These are phyloP conservation scores for Agonum fuliginosum DNA, from an alignment of 2,888 invertebrate genomes.

Conservation along the genomic window DNA sequence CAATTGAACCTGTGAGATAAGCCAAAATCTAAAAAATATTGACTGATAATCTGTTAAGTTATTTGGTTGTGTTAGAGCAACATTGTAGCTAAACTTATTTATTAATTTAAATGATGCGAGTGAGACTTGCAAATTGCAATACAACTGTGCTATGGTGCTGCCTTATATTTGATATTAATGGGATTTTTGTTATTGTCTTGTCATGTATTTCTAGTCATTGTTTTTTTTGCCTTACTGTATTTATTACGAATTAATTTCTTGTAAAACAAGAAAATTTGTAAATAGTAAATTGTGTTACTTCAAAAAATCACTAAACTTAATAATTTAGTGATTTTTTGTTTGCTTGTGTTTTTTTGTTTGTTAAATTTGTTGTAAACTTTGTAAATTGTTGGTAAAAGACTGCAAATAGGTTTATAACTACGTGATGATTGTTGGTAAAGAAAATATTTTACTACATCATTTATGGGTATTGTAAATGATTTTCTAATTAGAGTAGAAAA, in stretches of 20 bases:
- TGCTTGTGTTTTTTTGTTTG: slow-evolving; percentile 12
- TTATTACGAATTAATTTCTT: slow-evolving; percentile 5
- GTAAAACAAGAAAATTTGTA: not conserved
- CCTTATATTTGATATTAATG: slow-evolving; percentile 46
- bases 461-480: slow-evolving; percentile 40
- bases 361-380: slow-evolving; percentile 44
- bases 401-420: slow-evolving; percentile 49
- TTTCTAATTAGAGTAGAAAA: slow-evolving; percentile 36
- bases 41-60: slow-evolving; percentile 23
- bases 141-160: slow-evolving; percentile 52
- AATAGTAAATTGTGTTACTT: not conserved
- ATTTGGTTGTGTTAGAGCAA: not conserved
- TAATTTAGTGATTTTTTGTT: not conserved
- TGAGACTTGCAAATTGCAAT: slow-evolving; percentile 24
- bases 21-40: slow-evolving; percentile 13
- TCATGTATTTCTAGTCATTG: slow-evolving; percentile 46
- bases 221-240: slow-evolving; percentile 22
- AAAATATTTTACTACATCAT: slow-evolving; percentile 55
- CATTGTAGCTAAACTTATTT: slow-evolving; percentile 14
- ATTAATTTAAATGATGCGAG: slow-evolving; percentile 21
- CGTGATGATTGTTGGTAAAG: slow-evolving; percentile 45
- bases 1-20: slow-evolving; percentile 21
- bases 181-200: slow-evolving; percentile 43
- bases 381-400: slow-evolving; percentile 57
- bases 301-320: not conserved